phyloP scores from a whole-genome alignment of 2,113 vertebrate genomes.

The Microtus pennsylvanicus region DNA sequence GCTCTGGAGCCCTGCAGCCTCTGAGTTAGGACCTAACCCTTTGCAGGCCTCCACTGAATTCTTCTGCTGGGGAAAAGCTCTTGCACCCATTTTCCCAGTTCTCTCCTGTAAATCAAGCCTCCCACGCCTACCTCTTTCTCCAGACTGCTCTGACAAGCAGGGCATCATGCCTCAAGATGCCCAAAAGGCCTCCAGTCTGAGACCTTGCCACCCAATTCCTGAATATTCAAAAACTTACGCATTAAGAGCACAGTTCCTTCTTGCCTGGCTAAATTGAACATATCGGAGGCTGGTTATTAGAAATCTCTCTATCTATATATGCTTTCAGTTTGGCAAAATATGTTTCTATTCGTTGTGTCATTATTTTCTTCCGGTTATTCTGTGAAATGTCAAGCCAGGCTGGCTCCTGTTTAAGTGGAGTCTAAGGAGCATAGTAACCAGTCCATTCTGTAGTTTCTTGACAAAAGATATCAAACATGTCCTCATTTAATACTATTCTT shows the following conservation, averaged over 20 bases:
- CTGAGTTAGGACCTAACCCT: not conserved
- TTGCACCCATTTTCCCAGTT: not conserved
- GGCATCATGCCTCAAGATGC: not conserved
- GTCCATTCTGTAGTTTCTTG: not conserved
- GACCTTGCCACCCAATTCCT: not conserved
- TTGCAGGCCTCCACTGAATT: conserved; percentile 5
- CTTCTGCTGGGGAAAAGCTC: not conserved
- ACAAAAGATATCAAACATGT: not conserved
- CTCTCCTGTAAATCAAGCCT: not conserved
- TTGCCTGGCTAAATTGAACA: not conserved
- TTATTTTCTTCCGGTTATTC: not conserved
- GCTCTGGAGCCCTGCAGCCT: not conserved
- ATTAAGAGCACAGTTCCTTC: not conserved
- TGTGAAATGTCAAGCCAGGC: not conserved
- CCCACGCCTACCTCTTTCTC: not conserved
- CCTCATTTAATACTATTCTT: not conserved
- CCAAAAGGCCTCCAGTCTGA: not conserved
- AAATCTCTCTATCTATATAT: not conserved
- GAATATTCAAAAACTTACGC: not conserved
- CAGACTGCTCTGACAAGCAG: not conserved
- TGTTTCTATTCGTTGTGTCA: not conserved
- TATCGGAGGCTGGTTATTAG: not conserved
- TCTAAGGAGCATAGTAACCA: not conserved
- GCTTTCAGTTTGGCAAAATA: conserved; percentile 4
- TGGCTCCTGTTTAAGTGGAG: not conserved